These are phyloP conservation scores for Kobus ellipsiprymnus DNA, from an alignment of 2,113 vertebrate species.

Conservation along the genomic window DNA sequence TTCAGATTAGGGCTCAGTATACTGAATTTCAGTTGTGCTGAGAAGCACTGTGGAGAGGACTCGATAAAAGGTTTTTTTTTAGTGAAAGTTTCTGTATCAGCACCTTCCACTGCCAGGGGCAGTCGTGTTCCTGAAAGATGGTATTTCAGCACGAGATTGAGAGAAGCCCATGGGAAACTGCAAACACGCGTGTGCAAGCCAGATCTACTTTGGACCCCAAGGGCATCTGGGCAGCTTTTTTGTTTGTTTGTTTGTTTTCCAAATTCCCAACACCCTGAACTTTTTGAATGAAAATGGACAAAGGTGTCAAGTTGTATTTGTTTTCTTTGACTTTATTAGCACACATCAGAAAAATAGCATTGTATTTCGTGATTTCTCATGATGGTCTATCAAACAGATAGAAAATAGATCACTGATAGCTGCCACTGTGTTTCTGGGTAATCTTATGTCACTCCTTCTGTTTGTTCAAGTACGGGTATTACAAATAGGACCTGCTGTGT, in stretches of 20 bases:
- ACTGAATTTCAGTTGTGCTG: not conserved
- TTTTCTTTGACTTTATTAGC: constrained; percentile 69
- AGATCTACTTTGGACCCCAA: not conserved
- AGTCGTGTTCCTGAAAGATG: constrained; percentile 22
- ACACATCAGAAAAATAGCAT: constrained; percentile 65
- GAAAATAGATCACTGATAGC: constrained; percentile 46
- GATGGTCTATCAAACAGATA: constrained; percentile 50
- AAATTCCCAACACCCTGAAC: constrained; percentile 36
- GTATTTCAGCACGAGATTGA: constrained; percentile 50
- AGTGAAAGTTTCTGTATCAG: constrained; percentile 52
- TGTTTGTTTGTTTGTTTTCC: not conserved
- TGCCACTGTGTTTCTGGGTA: constrained; percentile 35
- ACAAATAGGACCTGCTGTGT: not conserved
- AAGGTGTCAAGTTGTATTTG: constrained; percentile 31
- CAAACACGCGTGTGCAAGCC: not conserved
- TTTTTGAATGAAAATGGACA: constrained; percentile 61
- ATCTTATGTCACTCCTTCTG: not conserved
- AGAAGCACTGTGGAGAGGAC: constrained; percentile 58
- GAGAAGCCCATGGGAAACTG: constrained; percentile 21
- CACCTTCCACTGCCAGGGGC: constrained; percentile 62
- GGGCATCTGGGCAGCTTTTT: not conserved
- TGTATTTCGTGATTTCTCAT: constrained; percentile 38
- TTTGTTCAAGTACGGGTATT: constrained; percentile 20
- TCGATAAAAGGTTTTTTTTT: constrained; percentile 65
- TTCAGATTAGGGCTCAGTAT: not conserved